These are phyloP conservation scores for Sander lucioperca DNA, from an alignment of 2,113 vertebrate genomes.

Conservation along the genomic window DNA sequence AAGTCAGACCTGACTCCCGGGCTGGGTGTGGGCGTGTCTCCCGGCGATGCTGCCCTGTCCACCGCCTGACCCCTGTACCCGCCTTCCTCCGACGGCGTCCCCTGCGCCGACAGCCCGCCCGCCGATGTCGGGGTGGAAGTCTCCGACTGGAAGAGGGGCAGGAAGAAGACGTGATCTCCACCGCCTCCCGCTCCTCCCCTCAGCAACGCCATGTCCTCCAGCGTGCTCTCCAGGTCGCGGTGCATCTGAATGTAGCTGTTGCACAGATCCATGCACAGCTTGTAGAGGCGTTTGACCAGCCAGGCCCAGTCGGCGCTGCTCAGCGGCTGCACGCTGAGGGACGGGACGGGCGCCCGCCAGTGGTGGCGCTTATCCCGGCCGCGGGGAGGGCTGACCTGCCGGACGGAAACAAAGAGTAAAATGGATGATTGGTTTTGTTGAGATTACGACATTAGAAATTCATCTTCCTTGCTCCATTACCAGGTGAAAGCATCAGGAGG, in stretches of 20 bases:
- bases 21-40: slow-evolving; percentile 82
- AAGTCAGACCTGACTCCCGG: slow-evolving; percentile 66
- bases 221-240: slow-evolving; percentile 90
- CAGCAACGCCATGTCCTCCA: slow-evolving; percentile 84
- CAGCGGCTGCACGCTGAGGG: slow-evolving; percentile 89
- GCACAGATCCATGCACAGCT: slow-evolving; percentile 95
- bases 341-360: slow-evolving; percentile 90
- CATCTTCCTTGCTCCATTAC: neutral
- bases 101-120: slow-evolving; percentile 87
- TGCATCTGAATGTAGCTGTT: slow-evolving; percentile 98
- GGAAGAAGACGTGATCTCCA: slow-evolving; percentile 87
- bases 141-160: slow-evolving; percentile 93
- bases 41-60: slow-evolving; percentile 74
- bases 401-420: neutral
- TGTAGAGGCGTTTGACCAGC: slow-evolving; percentile 94
- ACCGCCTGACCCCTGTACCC: slow-evolving; percentile 80
- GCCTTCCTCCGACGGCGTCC: slow-evolving; percentile 91
- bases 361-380: slow-evolving; percentile 89
- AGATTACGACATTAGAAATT: neutral
- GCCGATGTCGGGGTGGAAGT: slow-evolving; percentile 89
- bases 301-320: slow-evolving; percentile 95
- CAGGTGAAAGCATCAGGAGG: neutral
- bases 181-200: slow-evolving; percentile 58
- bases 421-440: neutral
- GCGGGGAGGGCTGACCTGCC: slow-evolving; percentile 91